These are phyloP conservation scores for Corticium candelabrum DNA, from an alignment of 37 sponge, comb jelly and placozoan genomes.

Conservation along the genomic window DNA sequence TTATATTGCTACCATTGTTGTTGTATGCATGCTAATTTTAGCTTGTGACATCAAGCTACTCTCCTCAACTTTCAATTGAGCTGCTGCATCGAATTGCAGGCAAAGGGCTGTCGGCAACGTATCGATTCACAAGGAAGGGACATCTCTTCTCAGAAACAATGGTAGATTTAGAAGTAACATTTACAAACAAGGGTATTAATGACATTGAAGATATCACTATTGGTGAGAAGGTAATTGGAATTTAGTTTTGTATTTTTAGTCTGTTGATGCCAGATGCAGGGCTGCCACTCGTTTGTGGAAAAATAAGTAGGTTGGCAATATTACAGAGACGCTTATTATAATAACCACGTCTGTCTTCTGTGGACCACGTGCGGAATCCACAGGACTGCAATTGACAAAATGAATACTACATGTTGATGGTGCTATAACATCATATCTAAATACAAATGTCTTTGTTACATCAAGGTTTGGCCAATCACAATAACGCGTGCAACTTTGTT, in stretches of 20 bases:
- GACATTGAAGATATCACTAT: conserved; percentile 31
- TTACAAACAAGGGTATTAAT: conserved; percentile 45
- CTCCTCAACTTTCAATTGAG: conserved; percentile 12
- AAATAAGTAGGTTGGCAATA: no score
- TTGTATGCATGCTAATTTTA: not conserved
- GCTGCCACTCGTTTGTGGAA: not conserved
- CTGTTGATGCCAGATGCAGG: no score
- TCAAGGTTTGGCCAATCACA: no score
- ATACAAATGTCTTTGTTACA: no score
- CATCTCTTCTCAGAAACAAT: conserved; percentile 59
- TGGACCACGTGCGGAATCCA: no score
- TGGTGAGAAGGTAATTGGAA: conserved; percentile 16
- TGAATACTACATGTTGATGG: no score
- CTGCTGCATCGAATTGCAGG: conserved; percentile 61
- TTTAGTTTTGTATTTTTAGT: no score
- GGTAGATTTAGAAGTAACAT: conserved; percentile 59
- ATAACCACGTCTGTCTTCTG: no score
- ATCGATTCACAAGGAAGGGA: conserved; percentile 48
- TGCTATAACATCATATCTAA: no score
- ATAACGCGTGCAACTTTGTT: no score
- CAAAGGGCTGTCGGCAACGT: conserved; percentile 50
- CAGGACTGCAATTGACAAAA: no score
- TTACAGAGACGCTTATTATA: not conserved
- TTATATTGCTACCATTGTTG: no score
- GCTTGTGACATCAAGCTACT: not conserved